phyloP scores from a whole-genome alignment of 2,797 vertebrate species.

The Nothura maculosa region DNA sequence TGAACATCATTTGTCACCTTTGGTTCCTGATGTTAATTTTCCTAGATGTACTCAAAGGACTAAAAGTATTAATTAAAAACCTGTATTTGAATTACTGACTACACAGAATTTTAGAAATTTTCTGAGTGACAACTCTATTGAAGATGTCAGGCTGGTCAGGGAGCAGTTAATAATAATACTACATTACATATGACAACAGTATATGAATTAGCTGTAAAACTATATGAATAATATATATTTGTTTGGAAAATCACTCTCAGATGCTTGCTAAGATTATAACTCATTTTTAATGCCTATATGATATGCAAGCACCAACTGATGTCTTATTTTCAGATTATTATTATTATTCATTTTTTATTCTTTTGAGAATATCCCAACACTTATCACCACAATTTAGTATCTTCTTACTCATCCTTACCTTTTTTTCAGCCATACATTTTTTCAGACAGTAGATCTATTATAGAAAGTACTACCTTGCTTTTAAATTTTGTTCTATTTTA shows the following conservation, averaged over 20 bases:
- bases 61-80: neutral
- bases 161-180: neutral
- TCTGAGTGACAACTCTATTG: neutral
- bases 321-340: neutral
- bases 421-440: neutral
- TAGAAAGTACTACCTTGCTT: neutral
- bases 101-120: neutral
- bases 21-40: neutral
- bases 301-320: neutral
- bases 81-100: neutral
- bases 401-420: neutral
- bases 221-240: neutral
- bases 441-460: neutral
- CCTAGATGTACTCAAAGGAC: neutral
- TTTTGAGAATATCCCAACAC: neutral
- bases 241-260: neutral
- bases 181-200: neutral
- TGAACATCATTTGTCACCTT: neutral
- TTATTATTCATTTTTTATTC: neutral
- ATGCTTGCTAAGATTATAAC: neutral
- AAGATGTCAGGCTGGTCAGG: neutral
- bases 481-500: slow-evolving; percentile 57
- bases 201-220: neutral
- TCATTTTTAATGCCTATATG: neutral
- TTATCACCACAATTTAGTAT: neutral